Percentiles rank a stretch among this genome's conserved stretches.
Conservation (phyloP, 2,113 vertebrate species). For the Marcusenius ussheri region DNA sequence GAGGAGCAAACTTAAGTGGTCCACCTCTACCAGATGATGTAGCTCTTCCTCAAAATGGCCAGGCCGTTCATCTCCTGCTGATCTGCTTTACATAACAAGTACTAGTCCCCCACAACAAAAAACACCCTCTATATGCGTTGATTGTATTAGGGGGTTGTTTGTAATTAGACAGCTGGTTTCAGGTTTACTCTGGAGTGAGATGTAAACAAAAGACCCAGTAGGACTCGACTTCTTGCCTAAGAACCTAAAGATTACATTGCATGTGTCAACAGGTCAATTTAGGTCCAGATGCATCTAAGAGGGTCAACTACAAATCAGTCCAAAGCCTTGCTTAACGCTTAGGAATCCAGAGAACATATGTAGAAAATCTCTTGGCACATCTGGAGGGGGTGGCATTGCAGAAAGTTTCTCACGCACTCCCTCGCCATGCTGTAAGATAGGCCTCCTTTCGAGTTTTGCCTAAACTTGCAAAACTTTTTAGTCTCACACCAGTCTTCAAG, state of each 20-base stretch:
- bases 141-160: not conserved
- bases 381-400: not conserved
- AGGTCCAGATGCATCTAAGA: not conserved
- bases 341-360: constrained; percentile 1
- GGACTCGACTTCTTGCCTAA: not conserved
- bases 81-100: not conserved
- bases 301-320: not conserved
- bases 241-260: not conserved
- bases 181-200: not conserved
- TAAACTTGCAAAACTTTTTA: not conserved
- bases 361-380: not conserved
- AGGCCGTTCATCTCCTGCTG: not conserved
- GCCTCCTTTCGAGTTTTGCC: not conserved
- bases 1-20: not conserved
- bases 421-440: not conserved
- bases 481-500: not conserved
- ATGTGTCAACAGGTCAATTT: not conserved
- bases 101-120: not conserved
- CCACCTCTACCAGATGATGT: not conserved
- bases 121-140: not conserved
- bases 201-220: not conserved
- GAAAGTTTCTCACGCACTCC: not conserved
- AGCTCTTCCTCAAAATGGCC: not conserved
- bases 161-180: not conserved
- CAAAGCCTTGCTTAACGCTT: not conserved